These are phyloP conservation scores for Drosophila persimilis DNA, from an alignment of 1,140 invertebrate genomes.

Conservation along the genomic window DNA sequence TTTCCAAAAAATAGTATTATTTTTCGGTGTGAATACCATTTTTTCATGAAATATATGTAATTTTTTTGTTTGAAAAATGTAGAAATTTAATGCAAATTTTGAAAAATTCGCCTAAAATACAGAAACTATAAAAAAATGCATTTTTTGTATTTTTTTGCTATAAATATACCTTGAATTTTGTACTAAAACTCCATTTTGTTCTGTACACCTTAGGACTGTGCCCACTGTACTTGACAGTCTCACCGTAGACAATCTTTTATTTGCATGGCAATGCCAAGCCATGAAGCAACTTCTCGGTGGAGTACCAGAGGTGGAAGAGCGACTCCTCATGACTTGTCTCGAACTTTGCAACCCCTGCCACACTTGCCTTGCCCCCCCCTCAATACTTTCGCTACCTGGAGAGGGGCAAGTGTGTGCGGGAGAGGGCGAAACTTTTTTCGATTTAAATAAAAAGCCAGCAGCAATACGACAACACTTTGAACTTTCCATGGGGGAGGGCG, in stretches of 20 bases:
- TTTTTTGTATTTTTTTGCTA: neutral
- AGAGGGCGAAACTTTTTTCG: conserved; percentile 55
- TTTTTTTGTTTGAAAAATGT: too few species aligned
- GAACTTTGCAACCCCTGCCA: conserved; percentile 12
- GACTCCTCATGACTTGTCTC: conserved; percentile 6
- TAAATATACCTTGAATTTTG: too few species aligned
- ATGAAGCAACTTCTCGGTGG: conserved; percentile 8
- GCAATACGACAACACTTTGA: conserved; percentile 69
- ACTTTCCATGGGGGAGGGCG: conserved; percentile 54
- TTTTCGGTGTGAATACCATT: too few species aligned
- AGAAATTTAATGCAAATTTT: too few species aligned
- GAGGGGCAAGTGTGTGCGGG: neutral
- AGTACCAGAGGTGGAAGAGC: conserved; percentile 1
- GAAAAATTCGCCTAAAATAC: too few species aligned
- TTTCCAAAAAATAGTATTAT: too few species aligned
- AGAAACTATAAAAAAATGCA: too few species aligned
- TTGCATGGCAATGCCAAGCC: conserved; percentile 29
- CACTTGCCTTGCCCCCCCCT: neutral
- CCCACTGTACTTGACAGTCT: conserved; percentile 24
- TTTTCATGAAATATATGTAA: too few species aligned
- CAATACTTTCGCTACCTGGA: conserved; percentile 38
- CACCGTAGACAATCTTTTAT: conserved; percentile 49
- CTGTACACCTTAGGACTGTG: neutral
- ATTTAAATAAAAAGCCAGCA: conserved; percentile 70
- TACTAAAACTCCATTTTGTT: neutral